Base-by-base conservation (phyloP, 2,113 vertebrate species). In the Equus quagga region DNA sequence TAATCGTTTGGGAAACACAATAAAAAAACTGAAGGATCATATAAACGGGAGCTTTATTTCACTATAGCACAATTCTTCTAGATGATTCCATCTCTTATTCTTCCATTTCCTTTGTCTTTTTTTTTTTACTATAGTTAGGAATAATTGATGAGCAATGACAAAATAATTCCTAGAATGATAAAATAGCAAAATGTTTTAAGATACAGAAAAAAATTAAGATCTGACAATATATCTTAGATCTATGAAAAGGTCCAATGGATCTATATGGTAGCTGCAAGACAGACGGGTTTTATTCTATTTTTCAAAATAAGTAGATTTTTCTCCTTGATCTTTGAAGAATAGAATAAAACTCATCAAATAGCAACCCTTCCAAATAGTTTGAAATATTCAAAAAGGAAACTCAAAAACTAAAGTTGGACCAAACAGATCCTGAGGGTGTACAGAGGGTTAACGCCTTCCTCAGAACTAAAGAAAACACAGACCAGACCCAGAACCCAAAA, bases 61-160 rank as follows among this genome's bases (percentile, higher is more conserved):
- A 60, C 14, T 24, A 1, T 6, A 0, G 46, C 11, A 1, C 0
- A 10, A 31, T 23, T 17, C 49, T 7, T 79, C 28, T 4, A 7
- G 8, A 19, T 26, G 15, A 65, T 18, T 44, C 36, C 69, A 28
- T 12, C 86, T 24, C 83, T 62, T n/a, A 24, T 8, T 51, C 28
- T 36, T 17, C 33, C 70, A 28, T 17, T 18, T 82, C 69, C 26
- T 28, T 36, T 15, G 2, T 26, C 33, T 26, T 41, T 36, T 9
- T 54, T 36, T 49, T 69, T 33, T 49, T 21, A 26, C 31, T n/a
- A 9, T 0, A 49, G 41, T 75, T 81, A 60, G 2, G 10, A 65
- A 64, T 21, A 80, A 64, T 3, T 36, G 26, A 62, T 13, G 41
- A 81, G 24, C 24, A n/a, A 70, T 8, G 3, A 23, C 2, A 70